Evolutionary conservation across 2,797 vertebrate species (phyloP), one percentile per base, ranked within the genome.

Genomic region (Ciconia nigra): DNA sequence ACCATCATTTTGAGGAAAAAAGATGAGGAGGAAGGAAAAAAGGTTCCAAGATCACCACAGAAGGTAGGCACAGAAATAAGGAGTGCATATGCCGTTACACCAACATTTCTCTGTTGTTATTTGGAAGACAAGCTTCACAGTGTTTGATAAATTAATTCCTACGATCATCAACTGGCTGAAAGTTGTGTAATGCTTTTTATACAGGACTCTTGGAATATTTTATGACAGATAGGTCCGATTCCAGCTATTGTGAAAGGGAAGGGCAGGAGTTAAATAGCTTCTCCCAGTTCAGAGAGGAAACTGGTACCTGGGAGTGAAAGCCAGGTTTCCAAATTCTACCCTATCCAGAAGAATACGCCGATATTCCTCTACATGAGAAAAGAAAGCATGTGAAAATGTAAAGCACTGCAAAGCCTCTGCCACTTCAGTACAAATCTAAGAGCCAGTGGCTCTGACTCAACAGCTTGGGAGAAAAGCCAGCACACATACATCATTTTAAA

Each of bases 381-480:
- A 61, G 7, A 22, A 52, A 66, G 11, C 42, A 39, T 0, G 4
- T 31, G 82, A 17, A 71, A 74, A 84, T 3, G 25, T 57, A 79
- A 35, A 96, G 73, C 72, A 2, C 55, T 71, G 66, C 86, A 85
- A 58, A 78, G 49, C 49, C 91, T 65, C 80, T 83, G 69, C 71
- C 62, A 39, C 46, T 10, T 59, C 73, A 37, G 59, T 19, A 71
- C 91, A 74, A 71, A 89, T 77, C 90, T 71, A 54, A 13, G 59
- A 85, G 93, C 51, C 73, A 41, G 41, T n/a, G 78, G 54, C 57
- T 83, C 49, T 70, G 59, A n/a, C 66, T 54, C 15, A 4, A 57
- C 87, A 90, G 77, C 88, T 84, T 25, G 67, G 96, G 94, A 95
- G 82, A 33, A 78, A 78, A 92, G 95, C 97, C 97, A 97, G 84